These are phyloP conservation scores for Hybos culiciformis DNA, from an alignment of 2,888 invertebrate species.

Conservation along the genomic window DNA sequence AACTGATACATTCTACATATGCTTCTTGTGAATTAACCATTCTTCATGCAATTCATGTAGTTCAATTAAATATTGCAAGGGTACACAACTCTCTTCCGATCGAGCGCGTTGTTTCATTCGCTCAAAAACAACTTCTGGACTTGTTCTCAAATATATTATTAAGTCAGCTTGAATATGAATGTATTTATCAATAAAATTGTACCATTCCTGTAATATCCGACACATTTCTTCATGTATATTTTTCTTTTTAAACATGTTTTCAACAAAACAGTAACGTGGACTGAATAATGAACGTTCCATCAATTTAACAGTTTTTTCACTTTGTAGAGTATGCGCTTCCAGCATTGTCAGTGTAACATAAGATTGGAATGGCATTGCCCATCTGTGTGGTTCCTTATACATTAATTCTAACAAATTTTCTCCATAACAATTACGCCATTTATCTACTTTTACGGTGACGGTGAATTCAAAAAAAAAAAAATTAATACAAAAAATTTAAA, in stretches of 20 bases:
- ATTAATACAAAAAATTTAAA: too few relatives aligned
- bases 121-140: slow-evolving; percentile 50
- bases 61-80: slow-evolving; percentile 65
- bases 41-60: slow-evolving; percentile 64
- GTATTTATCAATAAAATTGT: slow-evolving; percentile 58
- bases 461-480: too few relatives aligned
- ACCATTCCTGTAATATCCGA: slow-evolving; percentile 75
- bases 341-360: slow-evolving; percentile 86
- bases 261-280: slow-evolving; percentile 68
- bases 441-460: slow-evolving; percentile 72
- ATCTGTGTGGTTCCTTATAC: slow-evolving; percentile 70
- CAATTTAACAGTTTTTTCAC: slow-evolving; percentile 59
- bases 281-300: slow-evolving; percentile 84
- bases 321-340: slow-evolving; percentile 53
- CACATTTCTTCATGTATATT: slow-evolving; percentile 62
- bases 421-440: slow-evolving; percentile 69
- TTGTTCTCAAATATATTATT: slow-evolving; percentile 61
- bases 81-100: slow-evolving; percentile 67
- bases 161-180: slow-evolving; percentile 68
- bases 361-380: slow-evolving; percentile 79
- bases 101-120: slow-evolving; percentile 63
- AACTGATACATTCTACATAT: slow-evolving; percentile 52
- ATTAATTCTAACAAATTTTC: slow-evolving; percentile 72
- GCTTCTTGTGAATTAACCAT: slow-evolving; percentile 45
- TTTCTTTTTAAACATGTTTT: slow-evolving; percentile 56